Base-by-base conservation (phyloP, 2,113 vertebrate genomes). In the Syngnathus floridae region DNA sequence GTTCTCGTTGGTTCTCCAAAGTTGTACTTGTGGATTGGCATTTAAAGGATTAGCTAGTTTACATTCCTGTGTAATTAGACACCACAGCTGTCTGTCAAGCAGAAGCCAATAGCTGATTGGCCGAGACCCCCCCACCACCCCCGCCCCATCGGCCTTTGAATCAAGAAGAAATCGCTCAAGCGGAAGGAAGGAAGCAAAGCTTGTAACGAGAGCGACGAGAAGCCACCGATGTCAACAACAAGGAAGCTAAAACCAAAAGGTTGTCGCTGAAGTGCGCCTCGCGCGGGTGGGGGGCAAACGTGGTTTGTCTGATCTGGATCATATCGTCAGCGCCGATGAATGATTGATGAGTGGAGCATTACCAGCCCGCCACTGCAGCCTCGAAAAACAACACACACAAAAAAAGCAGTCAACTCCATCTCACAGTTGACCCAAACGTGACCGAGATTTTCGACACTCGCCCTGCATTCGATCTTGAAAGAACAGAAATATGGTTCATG, bases 1-100 rank as follows among this genome's bases (percentile, higher is more conserved):
- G 70, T 66, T 76, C 72, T 57, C 75, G 62, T 67, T 82, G 77
- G 79, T 81, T 76, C 79, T 84, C 68, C 77, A 84, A 80, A 81
- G 63, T 82, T 79, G 73, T 66, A 79, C 73, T 78, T 80, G 72
- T 74, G 75, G 86, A 79, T 76, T 78, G 88, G 83, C 76, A 55
- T 86, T 87, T 86, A 86, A 71, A 76, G 84, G 90, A 92, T 92
- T 91, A 90, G 76, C 70, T 48, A 13, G 67, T 69, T 37, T 77
- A 46, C 82, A 88, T 91, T 92, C 88, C 89, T 85, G 80, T 82
- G 84, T 90, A 90, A 91, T 90, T 89, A 90, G 84, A 88, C 77
- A 84, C 84, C 74, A 37, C 69, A 26, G 59, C 84, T 78, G 84
- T 88, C 82, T 80, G 75, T 89, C 86, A 83, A 75, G 76, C 81